Evolutionary conservation across 2,888 invertebrate genomes (phyloP).

Genomic region (Spilarctia lutea): DNA sequence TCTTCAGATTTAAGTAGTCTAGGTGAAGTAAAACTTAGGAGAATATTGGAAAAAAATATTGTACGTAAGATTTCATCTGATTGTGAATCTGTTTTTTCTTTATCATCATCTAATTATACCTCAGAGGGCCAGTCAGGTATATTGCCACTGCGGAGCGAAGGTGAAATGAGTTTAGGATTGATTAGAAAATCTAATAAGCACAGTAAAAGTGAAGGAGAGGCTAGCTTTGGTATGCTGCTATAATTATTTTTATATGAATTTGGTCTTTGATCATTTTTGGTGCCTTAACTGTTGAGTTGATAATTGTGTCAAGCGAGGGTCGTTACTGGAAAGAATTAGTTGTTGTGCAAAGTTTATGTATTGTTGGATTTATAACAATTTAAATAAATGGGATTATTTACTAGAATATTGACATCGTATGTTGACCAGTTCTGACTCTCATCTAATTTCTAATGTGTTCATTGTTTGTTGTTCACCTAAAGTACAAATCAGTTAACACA

Average conservation of each 20-base stretch:
- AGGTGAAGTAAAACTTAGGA: slow-evolving; percentile 75
- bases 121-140: slow-evolving; percentile 66
- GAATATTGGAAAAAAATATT: slow-evolving; percentile 54
- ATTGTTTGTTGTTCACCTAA: slow-evolving; percentile 63
- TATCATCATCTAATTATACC: slow-evolving; percentile 64
- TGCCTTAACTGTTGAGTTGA: slow-evolving; percentile 56
- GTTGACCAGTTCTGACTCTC: slow-evolving; percentile 31
- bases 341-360: neutral
- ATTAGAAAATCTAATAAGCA: slow-evolving; percentile 50
- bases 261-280: slow-evolving; percentile 51
- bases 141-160: slow-evolving; percentile 74
- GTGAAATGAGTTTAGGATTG: slow-evolving; percentile 71
- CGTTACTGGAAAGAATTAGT: slow-evolving; percentile 16
- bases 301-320: slow-evolving; percentile 31
- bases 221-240: slow-evolving; percentile 58
- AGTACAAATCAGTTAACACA: slow-evolving; percentile 78
- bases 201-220: slow-evolving; percentile 70
- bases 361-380: neutral
- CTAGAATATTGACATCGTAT: neutral
- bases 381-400: neutral
- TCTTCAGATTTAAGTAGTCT: slow-evolving; percentile 81
- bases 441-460: slow-evolving; percentile 42
- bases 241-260: slow-evolving; percentile 30
- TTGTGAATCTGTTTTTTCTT: slow-evolving; percentile 68
- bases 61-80: slow-evolving; percentile 50